A percentile compares a stretch with the other conserved stretches of the same genome.
These are phyloP conservation scores for Hexactinellida sp. DNA, from an alignment of 37 sponge, comb jelly and placozoan species.

Conservation along the genomic window DNA sequence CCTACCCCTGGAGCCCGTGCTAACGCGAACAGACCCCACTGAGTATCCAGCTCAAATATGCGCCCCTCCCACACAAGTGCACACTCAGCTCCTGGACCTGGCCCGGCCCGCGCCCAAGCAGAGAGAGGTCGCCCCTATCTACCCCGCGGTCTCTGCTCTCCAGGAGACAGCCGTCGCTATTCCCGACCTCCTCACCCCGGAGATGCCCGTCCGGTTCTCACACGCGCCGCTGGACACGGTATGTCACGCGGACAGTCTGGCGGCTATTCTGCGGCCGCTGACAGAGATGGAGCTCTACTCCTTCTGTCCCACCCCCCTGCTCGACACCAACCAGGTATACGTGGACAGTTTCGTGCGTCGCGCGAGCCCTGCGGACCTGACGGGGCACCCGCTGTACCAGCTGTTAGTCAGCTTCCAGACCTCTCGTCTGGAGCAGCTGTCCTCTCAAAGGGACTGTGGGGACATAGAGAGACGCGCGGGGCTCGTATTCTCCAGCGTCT, in stretches of 20 bases:
- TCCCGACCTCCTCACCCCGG: not conserved
- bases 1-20: not conserved
- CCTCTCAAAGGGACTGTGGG: not conserved
- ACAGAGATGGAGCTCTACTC: constrained; percentile 57
- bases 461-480: not conserved
- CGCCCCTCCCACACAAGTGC: not conserved
- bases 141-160: not conserved
- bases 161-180: not conserved
- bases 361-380: not conserved
- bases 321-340: constrained; percentile 46
- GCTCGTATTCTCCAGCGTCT: not conserved
- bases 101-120: not conserved
- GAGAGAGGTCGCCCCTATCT: not conserved
- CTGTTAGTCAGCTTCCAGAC: not conserved
- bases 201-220: not conserved
- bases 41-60: not conserved
- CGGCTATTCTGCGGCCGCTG: constrained; percentile 29
- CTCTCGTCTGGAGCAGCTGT: not conserved
- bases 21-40: not conserved
- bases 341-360: constrained; percentile 54
- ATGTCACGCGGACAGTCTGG: not conserved
- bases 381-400: not conserved
- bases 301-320: constrained; percentile 65
- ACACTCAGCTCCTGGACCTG: not conserved
- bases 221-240: not conserved